phyloP scores from a whole-genome alignment of 2,797 vertebrate species.

The Pangasius macronema region DNA sequence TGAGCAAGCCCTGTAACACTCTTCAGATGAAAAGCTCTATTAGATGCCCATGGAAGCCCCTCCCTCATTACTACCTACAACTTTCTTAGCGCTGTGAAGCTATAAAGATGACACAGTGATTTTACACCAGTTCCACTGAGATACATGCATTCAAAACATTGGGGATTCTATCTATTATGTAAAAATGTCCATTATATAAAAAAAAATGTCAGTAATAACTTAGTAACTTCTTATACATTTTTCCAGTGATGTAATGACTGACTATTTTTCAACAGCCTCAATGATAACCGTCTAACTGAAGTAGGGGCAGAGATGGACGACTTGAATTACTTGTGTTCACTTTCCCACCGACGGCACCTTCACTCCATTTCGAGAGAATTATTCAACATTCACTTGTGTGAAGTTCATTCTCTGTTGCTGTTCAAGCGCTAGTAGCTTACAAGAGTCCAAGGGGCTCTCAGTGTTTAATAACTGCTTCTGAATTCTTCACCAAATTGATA shows the following conservation, averaged over 20 bases:
- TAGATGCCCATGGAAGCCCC: neutral
- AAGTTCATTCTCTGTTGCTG: neutral
- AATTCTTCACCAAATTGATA: neutral
- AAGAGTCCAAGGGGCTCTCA: neutral
- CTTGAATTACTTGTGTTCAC: too few relatives aligned
- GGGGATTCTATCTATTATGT: neutral
- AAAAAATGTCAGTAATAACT: neutral
- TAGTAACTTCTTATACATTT: neutral
- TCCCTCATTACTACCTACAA: neutral
- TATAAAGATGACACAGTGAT: neutral
- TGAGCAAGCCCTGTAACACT: neutral
- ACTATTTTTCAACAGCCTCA: conserved; percentile 72
- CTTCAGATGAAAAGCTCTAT: neutral
- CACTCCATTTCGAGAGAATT: too few relatives aligned
- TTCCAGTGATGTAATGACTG: neutral
- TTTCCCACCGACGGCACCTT: too few relatives aligned
- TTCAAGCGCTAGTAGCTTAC: too few relatives aligned
- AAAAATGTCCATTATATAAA: neutral
- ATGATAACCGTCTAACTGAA: conserved; percentile 77
- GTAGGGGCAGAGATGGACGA: too few relatives aligned
- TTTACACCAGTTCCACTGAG: neutral
- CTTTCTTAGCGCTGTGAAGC: neutral
- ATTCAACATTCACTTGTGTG: neutral
- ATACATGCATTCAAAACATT: neutral
- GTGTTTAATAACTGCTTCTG: neutral